Base-by-base conservation (phyloP, 2,113 vertebrate genomes). In the Poeciliopsis turrubarensis region DNA sequence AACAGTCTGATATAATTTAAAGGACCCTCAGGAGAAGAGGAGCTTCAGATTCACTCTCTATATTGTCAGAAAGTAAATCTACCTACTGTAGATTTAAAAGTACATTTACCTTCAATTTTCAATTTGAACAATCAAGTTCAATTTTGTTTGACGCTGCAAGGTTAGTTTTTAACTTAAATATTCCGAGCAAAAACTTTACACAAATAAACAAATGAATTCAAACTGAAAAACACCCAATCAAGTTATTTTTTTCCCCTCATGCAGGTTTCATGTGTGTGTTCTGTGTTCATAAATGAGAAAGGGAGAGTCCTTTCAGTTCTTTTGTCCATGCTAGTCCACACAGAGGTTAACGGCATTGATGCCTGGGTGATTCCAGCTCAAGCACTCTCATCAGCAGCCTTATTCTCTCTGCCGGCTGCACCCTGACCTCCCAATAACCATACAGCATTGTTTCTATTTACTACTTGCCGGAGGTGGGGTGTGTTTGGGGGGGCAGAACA, bases 351-450 rank as follows among this genome's bases (percentile, higher is more conserved):
- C 86, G 85, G 80, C 84, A 87, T 89, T 68, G 57, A 80, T 70
- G 83, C 86, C 63, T 66, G 79, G 85, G 85, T 90, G 92, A 93
- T 91, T 94, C 92, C 88, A 91, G 83, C 92, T 93, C 90, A 89
- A 93, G 92, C 89, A 91, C 91, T 86, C 91, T 91, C 92, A 92
- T 93, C 92, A 88, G 78, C 75, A 72, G 81, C 86, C 78, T 84
- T 74, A 86, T 91, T 94, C 93, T 92, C 90, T 93, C 85, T 88
- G 89, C 88, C 61, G 75, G 83, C 91, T 90, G 87, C 88, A 87
- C 91, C 87, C 93, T 94, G 93, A 94, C 94, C 94, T 88, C 89
- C 86, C 92, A 92, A 93, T 93, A 94, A 94, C 93, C 94, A 94
- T 92, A 87, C 86, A 86, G 84, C 89, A 94, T 94, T 94, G 94